Evolutionary conservation across 2,113 vertebrate species (phyloP).

Genomic region (Oenanthe melanoleuca): DNA sequence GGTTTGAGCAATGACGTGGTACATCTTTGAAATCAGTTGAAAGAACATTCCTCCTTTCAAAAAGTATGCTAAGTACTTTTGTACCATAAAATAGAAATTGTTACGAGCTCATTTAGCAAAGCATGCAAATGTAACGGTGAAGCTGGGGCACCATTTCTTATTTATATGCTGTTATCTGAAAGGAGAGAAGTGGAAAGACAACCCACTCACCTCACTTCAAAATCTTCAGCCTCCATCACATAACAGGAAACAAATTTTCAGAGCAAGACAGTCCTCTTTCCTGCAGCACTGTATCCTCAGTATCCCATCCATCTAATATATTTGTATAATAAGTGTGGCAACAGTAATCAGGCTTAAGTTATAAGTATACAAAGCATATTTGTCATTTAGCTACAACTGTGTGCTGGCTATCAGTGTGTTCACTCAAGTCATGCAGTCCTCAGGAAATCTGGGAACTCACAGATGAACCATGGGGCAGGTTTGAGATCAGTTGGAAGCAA

Average conservation of each 20-base stretch:
- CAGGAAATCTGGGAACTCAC: not conserved
- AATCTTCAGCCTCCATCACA: not conserved
- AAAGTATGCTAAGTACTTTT: not conserved
- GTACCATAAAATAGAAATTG: not conserved
- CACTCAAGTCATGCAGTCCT: not conserved
- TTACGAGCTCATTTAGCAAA: not conserved
- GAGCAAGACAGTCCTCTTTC: not conserved
- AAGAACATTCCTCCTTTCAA: not conserved
- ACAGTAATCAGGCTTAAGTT: not conserved
- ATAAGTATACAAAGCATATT: not conserved
- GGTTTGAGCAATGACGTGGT: not conserved
- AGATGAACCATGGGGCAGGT: not conserved
- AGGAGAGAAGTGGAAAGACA: not conserved
- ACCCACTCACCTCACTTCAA: not conserved
- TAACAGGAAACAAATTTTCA: not conserved
- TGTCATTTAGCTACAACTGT: not conserved
- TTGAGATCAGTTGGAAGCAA: not conserved
- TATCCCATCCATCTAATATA: not conserved
- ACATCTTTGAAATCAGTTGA: not conserved
- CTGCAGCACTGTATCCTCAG: not conserved
- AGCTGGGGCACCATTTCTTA: not conserved
- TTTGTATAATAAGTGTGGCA: not conserved
- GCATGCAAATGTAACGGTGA: rapidly evolving
- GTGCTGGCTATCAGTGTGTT: not conserved
- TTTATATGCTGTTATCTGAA: not conserved